Evolutionary conservation across 2,888 invertebrate genomes (phyloP), one percentile per base, ranked within the genome.

Genomic region (Pammene aurita): DNA sequence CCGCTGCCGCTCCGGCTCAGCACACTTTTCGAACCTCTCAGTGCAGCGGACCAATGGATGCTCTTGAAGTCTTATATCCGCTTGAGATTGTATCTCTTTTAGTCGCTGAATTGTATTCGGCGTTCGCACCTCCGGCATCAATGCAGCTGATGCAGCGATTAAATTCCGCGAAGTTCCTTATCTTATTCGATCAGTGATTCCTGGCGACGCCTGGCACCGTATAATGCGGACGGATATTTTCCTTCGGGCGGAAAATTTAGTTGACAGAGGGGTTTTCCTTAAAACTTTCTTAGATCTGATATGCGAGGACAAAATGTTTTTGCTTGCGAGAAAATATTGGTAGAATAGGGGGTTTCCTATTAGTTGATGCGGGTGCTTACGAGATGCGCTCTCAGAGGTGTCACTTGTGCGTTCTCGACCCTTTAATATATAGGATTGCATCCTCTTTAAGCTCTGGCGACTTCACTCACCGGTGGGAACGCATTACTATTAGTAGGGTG

Each of bases 81-180:
- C 34, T 34, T 50, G 41, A 63, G 62, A 67, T 67, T 63, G 48
- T 63, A 63, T 63, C 67, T 67, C 48, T 26, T 67, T 67, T 48
- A 18, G 55, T 48, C n/a, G 62, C 35, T 42, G 67, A 63, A 63
- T 67, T 63, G 67, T 63, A 63, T 44, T 63, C 62, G 46, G 60
- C n/a, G 61, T 42, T 63, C 62, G 62, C 67, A 62, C 62, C 57
- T 52, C 58, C 52, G 52, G 56, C 38, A n/a, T 60, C 44, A 16
- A 46, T 66, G 66, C 66, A 66, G 66, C 62, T 67, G 67, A 67
- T 62, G 62, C 46, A 48, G 67, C 56, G 67, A 56, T 67, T 56
- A 57, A 62, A 63, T 67, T 48, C 48, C n/a, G 34, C 50, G 42
- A 14, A 41, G 41, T 56, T 50, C 34, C 67, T 67, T 54, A 67